These are phyloP conservation scores for Paradoxurus hermaphroditus DNA, from an alignment of 2,113 vertebrate species.

Conservation along the genomic window DNA sequence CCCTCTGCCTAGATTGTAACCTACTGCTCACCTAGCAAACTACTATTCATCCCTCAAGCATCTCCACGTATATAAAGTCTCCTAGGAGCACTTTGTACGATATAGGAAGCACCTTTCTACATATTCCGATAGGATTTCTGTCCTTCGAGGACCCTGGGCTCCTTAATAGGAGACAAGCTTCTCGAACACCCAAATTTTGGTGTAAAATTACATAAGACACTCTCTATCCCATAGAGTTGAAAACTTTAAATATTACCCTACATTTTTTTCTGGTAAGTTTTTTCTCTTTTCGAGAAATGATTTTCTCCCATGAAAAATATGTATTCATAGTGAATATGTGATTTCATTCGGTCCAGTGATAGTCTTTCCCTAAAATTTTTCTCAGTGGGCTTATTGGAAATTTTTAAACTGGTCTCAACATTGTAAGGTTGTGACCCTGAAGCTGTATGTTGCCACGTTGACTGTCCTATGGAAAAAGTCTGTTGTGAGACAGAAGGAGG, in stretches of 20 bases:
- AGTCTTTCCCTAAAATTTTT: background rate
- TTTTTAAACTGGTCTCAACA: background rate
- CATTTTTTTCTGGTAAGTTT: background rate
- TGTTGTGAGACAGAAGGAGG: background rate
- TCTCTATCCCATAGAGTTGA: background rate
- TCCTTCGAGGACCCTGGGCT: background rate
- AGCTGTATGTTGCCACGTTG: background rate
- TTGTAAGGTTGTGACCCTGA: background rate
- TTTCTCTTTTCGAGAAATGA: background rate
- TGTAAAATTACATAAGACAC: background rate
- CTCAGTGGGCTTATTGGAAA: background rate
- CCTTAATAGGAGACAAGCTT: background rate
- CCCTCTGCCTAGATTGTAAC: background rate
- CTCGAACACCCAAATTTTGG: background rate
- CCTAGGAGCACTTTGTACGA: background rate
- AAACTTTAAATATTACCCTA: background rate
- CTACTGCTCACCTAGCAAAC: background rate
- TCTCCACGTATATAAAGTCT: background rate
- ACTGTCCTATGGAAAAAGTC: background rate
- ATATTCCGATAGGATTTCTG: background rate
- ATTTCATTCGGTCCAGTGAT: background rate
- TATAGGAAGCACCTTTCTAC: background rate
- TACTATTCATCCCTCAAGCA: background rate
- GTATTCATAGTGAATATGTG: background rate
- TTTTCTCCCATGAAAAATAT: background rate